phyloP scores from a whole-genome alignment of 2,888 invertebrate species.

The Napeogenes sylphis region DNA sequence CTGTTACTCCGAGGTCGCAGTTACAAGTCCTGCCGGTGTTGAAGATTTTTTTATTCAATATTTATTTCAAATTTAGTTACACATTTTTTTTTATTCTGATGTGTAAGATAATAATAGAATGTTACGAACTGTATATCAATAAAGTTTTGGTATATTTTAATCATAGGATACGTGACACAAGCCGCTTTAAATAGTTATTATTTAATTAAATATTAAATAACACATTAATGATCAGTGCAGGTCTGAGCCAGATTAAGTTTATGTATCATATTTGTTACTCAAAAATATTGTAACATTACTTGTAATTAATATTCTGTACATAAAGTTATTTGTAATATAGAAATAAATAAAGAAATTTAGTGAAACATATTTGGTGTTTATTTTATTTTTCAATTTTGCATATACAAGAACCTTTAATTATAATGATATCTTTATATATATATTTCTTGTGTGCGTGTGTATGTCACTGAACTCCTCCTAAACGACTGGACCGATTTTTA shows the following conservation, averaged over 20 bases:
- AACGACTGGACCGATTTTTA: too few relatives aligned
- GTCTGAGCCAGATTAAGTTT: constrained; percentile 26
- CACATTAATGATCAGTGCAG: constrained; percentile 25
- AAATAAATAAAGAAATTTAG: constrained; percentile 71
- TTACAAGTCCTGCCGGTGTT: too few relatives aligned
- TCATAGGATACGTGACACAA: constrained; percentile 22
- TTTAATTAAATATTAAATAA: constrained; percentile 11
- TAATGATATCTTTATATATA: too few relatives aligned
- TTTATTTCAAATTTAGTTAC: too few relatives aligned
- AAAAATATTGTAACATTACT: constrained; percentile 50
- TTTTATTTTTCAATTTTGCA: constrained; percentile 18
- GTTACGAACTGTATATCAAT: too few relatives aligned
- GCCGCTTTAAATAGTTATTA: constrained; percentile 23
- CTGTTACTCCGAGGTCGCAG: too few relatives aligned
- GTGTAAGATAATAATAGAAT: too few relatives aligned
- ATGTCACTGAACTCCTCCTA: too few relatives aligned
- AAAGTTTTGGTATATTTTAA: not conserved
- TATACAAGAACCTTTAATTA: not conserved
- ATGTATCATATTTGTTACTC: constrained; percentile 38
- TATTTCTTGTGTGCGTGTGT: too few relatives aligned
- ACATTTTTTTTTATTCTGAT: too few relatives aligned
- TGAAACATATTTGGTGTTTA: constrained; percentile 48
- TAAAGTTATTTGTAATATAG: constrained; percentile 75
- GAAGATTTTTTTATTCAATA: too few relatives aligned
- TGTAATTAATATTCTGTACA: constrained; percentile 64